Evolutionary conservation across 2,888 invertebrate genomes (phyloP), one percentile per base, ranked within the genome.

Genomic region (Hylaea fasciaria): DNA sequence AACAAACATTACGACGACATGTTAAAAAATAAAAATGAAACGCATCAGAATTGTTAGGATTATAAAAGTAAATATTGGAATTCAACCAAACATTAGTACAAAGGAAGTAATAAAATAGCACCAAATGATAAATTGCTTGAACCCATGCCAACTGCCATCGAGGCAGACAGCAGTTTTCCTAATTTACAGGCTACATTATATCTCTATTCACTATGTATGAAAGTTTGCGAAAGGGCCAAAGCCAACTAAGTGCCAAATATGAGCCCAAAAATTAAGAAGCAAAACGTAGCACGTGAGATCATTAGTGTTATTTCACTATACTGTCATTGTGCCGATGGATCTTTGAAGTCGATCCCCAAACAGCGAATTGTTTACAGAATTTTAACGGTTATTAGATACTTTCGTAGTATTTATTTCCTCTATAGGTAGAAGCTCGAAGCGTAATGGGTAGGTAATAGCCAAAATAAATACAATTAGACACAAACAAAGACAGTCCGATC

Each of bases 401-500:
- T n/a, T n/a, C n/a, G n/a, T n/a, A n/a, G n/a, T n/a, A n/a, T n/a
- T n/a, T n/a, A n/a, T n/a, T n/a, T n/a, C n/a, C 37, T 11, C 40
- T 14, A 14, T 12, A 40, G 9, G 14, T 14, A 40, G n/a, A n/a
- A n/a, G n/a, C n/a, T n/a, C n/a, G n/a, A n/a, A n/a, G n/a, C n/a
- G n/a, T n/a, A n/a, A n/a, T n/a, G n/a, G n/a, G n/a, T n/a, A n/a
- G n/a, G n/a, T n/a, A n/a, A n/a, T n/a, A n/a, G n/a, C n/a, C n/a
- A 14, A 40, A 40, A 54, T 40, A 49, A 12, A 16, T 50, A 41
- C 11, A 54, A 50, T 43, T 52, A 40, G 8, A 54, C 35, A 55
- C 46, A 45, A 57, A 62, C 57, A 46, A 40, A 45, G 61, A 64
- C 55, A 49, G 64, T 62, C 57, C 58, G 52, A 65, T 59, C 60